Conservation (phyloP, 2,888 invertebrate species). For the Parasteatoda lunata region DNA sequence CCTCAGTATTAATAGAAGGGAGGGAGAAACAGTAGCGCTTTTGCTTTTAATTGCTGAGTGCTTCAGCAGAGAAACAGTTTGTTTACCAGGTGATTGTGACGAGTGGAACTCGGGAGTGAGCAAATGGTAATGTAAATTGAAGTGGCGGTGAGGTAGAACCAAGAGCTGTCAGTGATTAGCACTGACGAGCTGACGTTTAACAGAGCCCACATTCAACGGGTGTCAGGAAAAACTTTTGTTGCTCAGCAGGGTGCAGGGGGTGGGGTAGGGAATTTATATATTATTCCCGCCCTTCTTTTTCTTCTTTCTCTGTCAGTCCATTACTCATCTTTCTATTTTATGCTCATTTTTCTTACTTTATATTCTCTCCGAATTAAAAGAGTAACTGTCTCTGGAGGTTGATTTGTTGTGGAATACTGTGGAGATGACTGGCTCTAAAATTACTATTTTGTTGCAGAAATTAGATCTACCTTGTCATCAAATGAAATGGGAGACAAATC, state of each 20-base stretch:
- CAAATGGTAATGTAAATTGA: slow-evolving; percentile 50
- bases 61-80: slow-evolving; percentile 22
- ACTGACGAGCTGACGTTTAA: slow-evolving; percentile 40
- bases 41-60: slow-evolving; percentile 58
- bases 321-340: slow-evolving; percentile 5
- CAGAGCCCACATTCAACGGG: slow-evolving; percentile 56
- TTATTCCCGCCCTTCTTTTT: neutral
- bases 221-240: slow-evolving; percentile 52
- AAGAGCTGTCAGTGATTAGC: slow-evolving; percentile 51
- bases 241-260: slow-evolving; percentile 51
- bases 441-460: too few relatives aligned
- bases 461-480: too few relatives aligned
- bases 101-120: slow-evolving; percentile 10
- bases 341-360: neutral
- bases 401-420: too few relatives aligned
- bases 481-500: too few relatives aligned
- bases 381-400: too few relatives aligned
- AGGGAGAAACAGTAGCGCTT: slow-evolving; percentile 12
- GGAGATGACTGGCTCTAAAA: too few relatives aligned
- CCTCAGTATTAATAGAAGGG: too few relatives aligned
- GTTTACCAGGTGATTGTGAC: slow-evolving; percentile 47
- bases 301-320: neutral
- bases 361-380: too few relatives aligned
- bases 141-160: slow-evolving; percentile 5
- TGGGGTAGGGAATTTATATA: neutral